These are phyloP conservation scores for Zonitis immaculata DNA, from an alignment of 2,888 invertebrate genomes.

Conservation along the genomic window DNA sequence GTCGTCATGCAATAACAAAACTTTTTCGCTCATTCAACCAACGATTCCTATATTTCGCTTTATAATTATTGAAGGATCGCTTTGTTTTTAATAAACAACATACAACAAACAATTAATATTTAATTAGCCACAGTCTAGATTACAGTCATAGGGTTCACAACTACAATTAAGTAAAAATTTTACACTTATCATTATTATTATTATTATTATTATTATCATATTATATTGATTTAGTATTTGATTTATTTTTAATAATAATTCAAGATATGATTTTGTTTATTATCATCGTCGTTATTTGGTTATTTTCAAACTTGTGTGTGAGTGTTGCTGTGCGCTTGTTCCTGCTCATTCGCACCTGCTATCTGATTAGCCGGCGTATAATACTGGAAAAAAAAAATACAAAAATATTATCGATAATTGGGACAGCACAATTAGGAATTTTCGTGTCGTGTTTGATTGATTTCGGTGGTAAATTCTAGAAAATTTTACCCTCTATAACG, in stretches of 20 bases:
- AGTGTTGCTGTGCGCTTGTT: slow-evolving; percentile 77
- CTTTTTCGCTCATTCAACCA: too few species aligned
- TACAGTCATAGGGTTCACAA: slow-evolving; percentile 31
- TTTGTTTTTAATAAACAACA: slow-evolving; percentile 11
- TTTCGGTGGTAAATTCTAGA: slow-evolving; percentile 8
- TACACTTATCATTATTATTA: slow-evolving; percentile 29
- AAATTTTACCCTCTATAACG: slow-evolving; percentile 6
- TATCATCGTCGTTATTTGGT: too few species aligned
- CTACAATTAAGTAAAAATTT: slow-evolving; percentile 40
- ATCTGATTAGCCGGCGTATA: slow-evolving; percentile 78
- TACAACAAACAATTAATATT: slow-evolving; percentile 40
- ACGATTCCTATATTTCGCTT: too few species aligned
- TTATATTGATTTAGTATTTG: slow-evolving; percentile 7
- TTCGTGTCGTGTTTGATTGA: too few species aligned
- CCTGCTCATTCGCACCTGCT: slow-evolving; percentile 61
- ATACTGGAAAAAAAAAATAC: slow-evolving; percentile 61
- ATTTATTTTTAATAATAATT: slow-evolving; percentile 1
- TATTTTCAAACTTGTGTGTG: slow-evolving; percentile 76
- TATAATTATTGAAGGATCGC: too few species aligned
- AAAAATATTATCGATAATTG: too few species aligned
- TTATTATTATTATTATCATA: background rate
- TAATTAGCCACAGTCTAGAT: slow-evolving; percentile 35
- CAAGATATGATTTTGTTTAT: slow-evolving; percentile 7
- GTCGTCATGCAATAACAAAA: too few species aligned
- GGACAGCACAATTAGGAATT: too few species aligned